Conservation (phyloP, 2,113 vertebrate genomes). For the Heteronetta atricapilla region DNA sequence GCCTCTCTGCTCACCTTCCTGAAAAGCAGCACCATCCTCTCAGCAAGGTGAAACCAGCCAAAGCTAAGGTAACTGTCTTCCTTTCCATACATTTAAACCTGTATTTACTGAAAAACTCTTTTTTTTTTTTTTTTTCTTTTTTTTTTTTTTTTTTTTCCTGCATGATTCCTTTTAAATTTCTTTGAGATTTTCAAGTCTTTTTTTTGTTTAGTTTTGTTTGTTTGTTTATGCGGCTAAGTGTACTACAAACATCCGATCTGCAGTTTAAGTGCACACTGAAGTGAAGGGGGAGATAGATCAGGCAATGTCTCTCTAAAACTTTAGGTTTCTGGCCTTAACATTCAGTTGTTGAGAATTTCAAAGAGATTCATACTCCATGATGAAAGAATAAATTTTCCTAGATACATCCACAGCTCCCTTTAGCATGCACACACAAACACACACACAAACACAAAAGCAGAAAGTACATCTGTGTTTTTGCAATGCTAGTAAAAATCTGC, state of each 20-base stretch:
- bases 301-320: neutral
- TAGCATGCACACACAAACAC: accelerated
- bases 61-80: neutral
- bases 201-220: neutral
- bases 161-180: neutral
- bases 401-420: neutral
- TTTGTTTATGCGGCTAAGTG: neutral
- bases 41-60: neutral
- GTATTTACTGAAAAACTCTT: neutral
- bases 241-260: neutral
- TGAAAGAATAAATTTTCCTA: neutral
- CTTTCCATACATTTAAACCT: neutral
- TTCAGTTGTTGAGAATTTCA: neutral
- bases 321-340: neutral
- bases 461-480: neutral
- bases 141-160: neutral
- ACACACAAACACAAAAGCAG: neutral
- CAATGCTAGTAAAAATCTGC: neutral
- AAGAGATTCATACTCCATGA: neutral
- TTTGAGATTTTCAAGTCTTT: neutral
- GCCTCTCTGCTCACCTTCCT: accelerated
- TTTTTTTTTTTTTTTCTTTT: neutral
- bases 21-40: neutral
- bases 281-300: neutral
- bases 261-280: neutral